These are phyloP conservation scores for Leuctra nigra DNA, from an alignment of 2,888 invertebrate species.

Conservation along the genomic window DNA sequence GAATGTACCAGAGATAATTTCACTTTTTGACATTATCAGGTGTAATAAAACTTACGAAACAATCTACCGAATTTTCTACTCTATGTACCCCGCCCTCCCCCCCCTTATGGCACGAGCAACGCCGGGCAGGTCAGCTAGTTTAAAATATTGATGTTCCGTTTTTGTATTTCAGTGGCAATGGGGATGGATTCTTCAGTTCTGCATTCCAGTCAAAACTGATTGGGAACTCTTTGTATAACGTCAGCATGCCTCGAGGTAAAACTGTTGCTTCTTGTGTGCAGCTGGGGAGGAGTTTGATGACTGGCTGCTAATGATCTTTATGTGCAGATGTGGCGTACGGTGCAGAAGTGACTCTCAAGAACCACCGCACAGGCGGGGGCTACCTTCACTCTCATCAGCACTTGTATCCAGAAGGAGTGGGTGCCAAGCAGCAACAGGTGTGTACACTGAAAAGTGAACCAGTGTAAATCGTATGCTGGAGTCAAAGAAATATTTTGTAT, in stretches of 20 bases:
- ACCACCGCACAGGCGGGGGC: constrained; percentile 90
- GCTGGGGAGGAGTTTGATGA: neutral
- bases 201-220: constrained; percentile 89
- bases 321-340: constrained; percentile 73
- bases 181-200: constrained; percentile 95
- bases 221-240: constrained; percentile 90
- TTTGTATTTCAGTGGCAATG: constrained; percentile 66
- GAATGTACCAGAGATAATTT: too few species aligned
- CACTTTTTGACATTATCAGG: too few species aligned
- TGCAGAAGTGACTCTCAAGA: constrained; percentile 82
- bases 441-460: too few species aligned
- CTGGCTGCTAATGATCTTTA: neutral
- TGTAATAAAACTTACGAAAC: too few species aligned
- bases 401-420: constrained; percentile 84
- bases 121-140: too few species aligned
- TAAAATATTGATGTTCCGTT: constrained; percentile 10
- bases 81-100: too few species aligned
- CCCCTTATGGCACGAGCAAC: too few species aligned
- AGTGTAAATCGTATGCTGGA: too few species aligned
- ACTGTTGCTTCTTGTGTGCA: neutral
- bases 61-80: too few species aligned
- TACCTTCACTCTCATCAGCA: constrained; percentile 96
- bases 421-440: constrained; percentile 90
- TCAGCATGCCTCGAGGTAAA: constrained; percentile 73
- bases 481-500: too few species aligned